Evolutionary conservation across 2,113 vertebrate genomes (phyloP), one percentile per base, ranked within the genome.

Genomic region (Pituophis catenifer): DNA sequence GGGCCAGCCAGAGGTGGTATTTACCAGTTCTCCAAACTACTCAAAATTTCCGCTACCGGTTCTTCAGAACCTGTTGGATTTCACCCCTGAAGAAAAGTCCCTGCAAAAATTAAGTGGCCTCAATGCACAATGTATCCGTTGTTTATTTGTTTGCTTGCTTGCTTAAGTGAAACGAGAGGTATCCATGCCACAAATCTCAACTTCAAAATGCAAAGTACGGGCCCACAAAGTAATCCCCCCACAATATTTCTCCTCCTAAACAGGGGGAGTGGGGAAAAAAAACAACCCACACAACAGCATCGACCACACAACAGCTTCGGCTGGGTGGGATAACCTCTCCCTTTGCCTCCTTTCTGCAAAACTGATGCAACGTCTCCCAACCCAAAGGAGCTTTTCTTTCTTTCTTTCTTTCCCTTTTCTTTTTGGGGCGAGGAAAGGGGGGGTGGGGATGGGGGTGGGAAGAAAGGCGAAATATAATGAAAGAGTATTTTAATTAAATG

Each of bases 401-500:
- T 48, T 48, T 48, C 95, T 96, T 91, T 26, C 54, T 55, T 15
- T 62, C 23, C 23, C 86, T 7, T 52, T 87, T 29, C 50, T 26
- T 59, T 50, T 65, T 0, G n/a, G 54, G 94, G 29, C 92, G 92
- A 94, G 96, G 95, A 95, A 11, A 1, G 57, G 96, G 96, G 3
- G 13, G 54, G 0, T 29, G 48, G 94, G 26, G 92, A 91, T 94
- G 96, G 95, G 94, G 2, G 4, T 5, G 62, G 96, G 96, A 11
- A 12, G 54, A 93, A 1, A 24, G 23, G 24, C n/a, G 92, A 95
- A 86, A 95, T 89, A 57, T 96, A 97, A 97, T 96, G 97, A 97
- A 98, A 98, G 98, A 98, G 98, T 97, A 98, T 98, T 98, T 98
- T 99, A 98, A 99, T 98, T 98, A 98, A 98, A 98, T 97, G 97